These are phyloP conservation scores for Schizopygopsis malacanthus DNA, from an alignment of 2,797 vertebrate genomes.

Conservation along the genomic window DNA sequence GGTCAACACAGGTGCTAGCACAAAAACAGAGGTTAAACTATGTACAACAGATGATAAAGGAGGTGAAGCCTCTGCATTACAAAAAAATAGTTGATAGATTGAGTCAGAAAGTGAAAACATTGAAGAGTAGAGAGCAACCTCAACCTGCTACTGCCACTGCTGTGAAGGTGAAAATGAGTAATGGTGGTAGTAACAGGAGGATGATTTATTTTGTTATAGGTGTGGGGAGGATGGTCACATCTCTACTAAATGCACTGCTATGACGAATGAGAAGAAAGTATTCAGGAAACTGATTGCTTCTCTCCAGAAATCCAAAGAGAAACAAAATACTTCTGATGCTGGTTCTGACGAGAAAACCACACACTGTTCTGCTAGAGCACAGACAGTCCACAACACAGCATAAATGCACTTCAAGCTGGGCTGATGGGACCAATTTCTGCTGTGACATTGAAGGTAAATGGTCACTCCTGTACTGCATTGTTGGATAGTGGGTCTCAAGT, in stretches of 20 bases:
- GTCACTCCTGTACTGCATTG: conserved; percentile 43
- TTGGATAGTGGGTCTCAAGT: conserved; percentile 61
- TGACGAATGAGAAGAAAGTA: conserved; percentile 47
- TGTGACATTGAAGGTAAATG: conserved; percentile 51
- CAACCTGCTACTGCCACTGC: not conserved
- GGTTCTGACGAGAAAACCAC: fast-evolving
- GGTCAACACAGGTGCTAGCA: not conserved
- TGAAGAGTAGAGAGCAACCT: not conserved
- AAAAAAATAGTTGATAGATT: not conserved
- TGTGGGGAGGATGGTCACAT: conserved; percentile 52
- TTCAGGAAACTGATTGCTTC: conserved; percentile 36
- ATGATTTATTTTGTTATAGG: conserved; percentile 22
- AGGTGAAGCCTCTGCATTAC: not conserved
- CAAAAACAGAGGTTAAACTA: not conserved
- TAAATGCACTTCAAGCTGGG: conserved; percentile 26
- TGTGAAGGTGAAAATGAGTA: not conserved
- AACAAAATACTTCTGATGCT: not conserved
- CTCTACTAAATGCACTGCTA: not conserved
- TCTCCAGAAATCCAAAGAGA: not conserved
- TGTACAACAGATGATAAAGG: not conserved
- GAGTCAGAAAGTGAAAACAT: not conserved
- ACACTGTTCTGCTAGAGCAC: not conserved
- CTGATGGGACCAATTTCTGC: conserved; percentile 32
- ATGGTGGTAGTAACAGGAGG: not conserved
- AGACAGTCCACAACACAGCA: not conserved